Evolutionary conservation across 2,797 vertebrate species (phyloP), one percentile per base, ranked within the genome.

Genomic region (Euthynnus affinis): DNA sequence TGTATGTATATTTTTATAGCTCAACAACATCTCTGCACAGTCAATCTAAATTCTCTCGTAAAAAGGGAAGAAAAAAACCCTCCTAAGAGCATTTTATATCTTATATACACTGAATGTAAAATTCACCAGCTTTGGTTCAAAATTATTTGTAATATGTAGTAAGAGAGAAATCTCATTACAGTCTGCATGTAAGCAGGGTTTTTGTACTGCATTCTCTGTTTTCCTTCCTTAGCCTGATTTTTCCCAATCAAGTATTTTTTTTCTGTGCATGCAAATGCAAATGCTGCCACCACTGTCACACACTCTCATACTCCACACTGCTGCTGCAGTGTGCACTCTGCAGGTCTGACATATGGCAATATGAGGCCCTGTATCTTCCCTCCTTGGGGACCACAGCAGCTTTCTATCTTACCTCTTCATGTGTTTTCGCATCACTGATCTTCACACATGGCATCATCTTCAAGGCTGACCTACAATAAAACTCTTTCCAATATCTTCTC

Each of bases 381-480:
- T 77, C 78, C 82, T 78, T 56, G 4, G 82, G 67, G 66, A 85
- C 59, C 69, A 44, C 48, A 52, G 22, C 64, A 67, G 68, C 66
- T 48, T 70, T 78, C 57, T 67, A 76, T 78, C 75, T 56, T 56
- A 51, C 62, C 58, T 79, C 71, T 70, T 76, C 27, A 70, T 76
- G 61, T 69, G 72, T 78, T 84, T 82, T 70, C 27, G 53, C 85
- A 65, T 82, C 74, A 76, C 68, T 80, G 76, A 82, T 68, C 78
- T 85, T 90, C 67, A 87, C 84, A 85, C 65, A 57, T 76, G 78
- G 69, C 55, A 59, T 84, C 81, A 76, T 85, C 78, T 77, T 82
- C 80, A 85, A 80, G 66, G 77, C 62, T 83, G 73, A 80, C 85
- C 71, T 78, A 74, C 62, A 84, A 55, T 78, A 77, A 83, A 73